Base-by-base conservation (phyloP, 1,140 invertebrate genomes). In the Anastatus disparis region DNA sequence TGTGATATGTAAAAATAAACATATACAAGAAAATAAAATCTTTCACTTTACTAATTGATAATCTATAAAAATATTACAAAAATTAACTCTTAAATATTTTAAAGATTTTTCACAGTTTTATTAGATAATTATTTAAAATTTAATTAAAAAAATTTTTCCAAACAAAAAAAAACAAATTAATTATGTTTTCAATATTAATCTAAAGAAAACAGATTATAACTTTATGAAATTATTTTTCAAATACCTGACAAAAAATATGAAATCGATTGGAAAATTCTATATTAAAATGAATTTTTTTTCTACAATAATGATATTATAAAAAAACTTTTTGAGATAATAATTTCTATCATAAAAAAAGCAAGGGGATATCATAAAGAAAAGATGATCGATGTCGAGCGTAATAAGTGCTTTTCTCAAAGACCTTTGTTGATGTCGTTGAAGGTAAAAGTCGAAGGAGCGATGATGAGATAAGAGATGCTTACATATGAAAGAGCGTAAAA, bases 351-450 rank as follows among this genome's bases (percentile, higher is more conserved):
- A 15, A 31, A 40, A 15, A 53, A 27, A 61, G n/a, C 15, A 46
- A 13, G 52, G 27, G 29, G 38, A 61, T 65, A 59, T 71, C 46
- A 2, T n/a, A 29, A 10, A 17, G 40, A 2, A n/a, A 71, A 66
- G 62, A 71, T 71, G 70, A 71, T 71, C 62, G 70, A 71, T 71
- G 69, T 64, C n/a, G n/a, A 31, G 55, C 31, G 70, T 71, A 71
- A 71, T 71, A 71, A 71, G 70, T 65, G 55, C 31, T 42, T 17
- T 71, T 35, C n/a, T 65, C 26, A 6, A 20, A 40, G 55, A 61
- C n/a, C 56, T 71, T 65, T 59, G 62, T 65, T 61, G 63, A 68
- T 63, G 58, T 48, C 56, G 26, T 68, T 56, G 35, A n/a, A n/a
- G 29, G 50, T 31, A 63, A 58, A 58, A 65, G 46, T 48, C 42